Evolutionary conservation across 2,888 invertebrate species (phyloP).

Genomic region (Tetanocera ferruginea): DNA sequence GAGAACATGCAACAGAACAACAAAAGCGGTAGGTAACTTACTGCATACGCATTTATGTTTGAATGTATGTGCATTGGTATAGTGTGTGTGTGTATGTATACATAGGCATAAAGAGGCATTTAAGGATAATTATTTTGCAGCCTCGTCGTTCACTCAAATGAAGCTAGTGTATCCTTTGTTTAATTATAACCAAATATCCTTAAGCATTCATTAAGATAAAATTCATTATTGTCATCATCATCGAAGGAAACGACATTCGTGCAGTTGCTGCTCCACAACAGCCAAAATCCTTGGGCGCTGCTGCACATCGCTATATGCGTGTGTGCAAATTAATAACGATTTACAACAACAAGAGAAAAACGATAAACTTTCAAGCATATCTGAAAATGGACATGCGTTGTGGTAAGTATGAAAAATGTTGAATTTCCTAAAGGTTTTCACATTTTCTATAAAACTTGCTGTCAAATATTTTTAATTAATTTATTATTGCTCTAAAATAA

Average conservation of each 20-base stretch:
- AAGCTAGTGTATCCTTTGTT: constrained; percentile 20
- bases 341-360: background rate
- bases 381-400: background rate
- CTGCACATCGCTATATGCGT: background rate
- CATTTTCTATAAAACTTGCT: no score
- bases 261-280: background rate
- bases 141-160: constrained; percentile 22
- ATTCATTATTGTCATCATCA: constrained; percentile 24
- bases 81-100: background rate
- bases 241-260: constrained; percentile 11
- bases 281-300: background rate
- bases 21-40: no score
- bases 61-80: background rate
- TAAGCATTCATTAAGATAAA: constrained; percentile 31
- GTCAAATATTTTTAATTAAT: no score
- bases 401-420: background rate
- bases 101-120: background rate
- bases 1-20: background rate
- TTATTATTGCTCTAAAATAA: no score
- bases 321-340: constrained; percentile 13
- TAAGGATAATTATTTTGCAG: constrained; percentile 27
- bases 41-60: no score
- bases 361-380: background rate
- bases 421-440: no score
- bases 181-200: constrained; percentile 39